phyloP scores from a whole-genome alignment of 2,113 vertebrate species.

The Scopus umbretta region DNA sequence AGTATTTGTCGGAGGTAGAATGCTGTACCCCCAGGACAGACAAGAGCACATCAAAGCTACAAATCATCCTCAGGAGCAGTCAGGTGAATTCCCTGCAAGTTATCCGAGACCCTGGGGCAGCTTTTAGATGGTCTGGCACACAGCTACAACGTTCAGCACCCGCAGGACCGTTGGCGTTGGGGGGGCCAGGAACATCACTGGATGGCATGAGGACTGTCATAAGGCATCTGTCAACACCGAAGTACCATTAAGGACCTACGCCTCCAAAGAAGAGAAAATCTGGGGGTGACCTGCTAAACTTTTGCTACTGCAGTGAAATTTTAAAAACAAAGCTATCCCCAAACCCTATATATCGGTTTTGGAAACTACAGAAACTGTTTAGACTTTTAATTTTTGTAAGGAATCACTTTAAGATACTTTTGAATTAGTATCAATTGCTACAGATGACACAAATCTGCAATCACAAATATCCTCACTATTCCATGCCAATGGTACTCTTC shows the following conservation, averaged over 20 bases:
- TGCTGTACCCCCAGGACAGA: not conserved
- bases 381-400: not conserved
- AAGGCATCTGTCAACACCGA: not conserved
- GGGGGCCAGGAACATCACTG: fast-evolving
- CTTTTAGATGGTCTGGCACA: not conserved
- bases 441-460: not conserved
- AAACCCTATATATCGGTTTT: not conserved
- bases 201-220: not conserved
- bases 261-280: not conserved
- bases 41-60: not conserved
- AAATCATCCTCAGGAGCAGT: not conserved
- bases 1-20: not conserved
- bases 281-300: not conserved
- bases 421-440: not conserved
- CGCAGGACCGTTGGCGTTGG: fast-evolving
- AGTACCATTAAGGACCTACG: not conserved
- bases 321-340: not conserved
- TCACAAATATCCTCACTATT: not conserved
- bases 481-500: not conserved
- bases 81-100: not conserved
- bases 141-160: not conserved
- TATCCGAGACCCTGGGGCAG: not conserved
- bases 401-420: not conserved
- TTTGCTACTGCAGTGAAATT: not conserved
- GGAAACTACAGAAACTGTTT: not conserved